Evolutionary conservation across 2,888 invertebrate genomes (phyloP), one percentile per base, ranked within the genome.

Genomic region (Dusona sp.): DNA sequence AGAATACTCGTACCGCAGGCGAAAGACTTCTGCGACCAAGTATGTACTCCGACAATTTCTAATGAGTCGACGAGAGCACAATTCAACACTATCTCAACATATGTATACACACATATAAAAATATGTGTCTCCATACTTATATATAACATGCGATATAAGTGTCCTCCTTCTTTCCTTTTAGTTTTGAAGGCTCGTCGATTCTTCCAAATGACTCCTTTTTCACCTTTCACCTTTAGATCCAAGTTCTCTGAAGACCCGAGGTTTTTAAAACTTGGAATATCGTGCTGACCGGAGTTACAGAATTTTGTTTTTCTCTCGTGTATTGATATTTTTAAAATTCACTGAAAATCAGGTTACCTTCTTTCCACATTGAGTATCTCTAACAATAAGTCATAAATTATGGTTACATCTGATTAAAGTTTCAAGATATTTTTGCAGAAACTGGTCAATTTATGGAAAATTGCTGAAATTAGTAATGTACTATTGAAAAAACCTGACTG

Each of bases 61-160:
- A 90, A 91, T 90, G 90, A 91, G 90, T 88, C 85, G 85, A 78
- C 87, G 86, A n/a, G n/a, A 64, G 65, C 61, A 78, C 61, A 65
- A 68, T 54, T 70, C 51, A 16, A 33, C 29, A 67, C 22, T 68
- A 67, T 68, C 57, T 22, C 48, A 45, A 48, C 64, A 42, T 73
- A 6, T 45, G 36, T 29, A 54, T 61, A 3, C 3, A 33, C n/a
- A 29, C 29, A 16, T 29, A 29, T 29, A 16, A 16, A 29, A 29
- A 61, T 51, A 61, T 29, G 29, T 61, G 13, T 61, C n/a, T 42
- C 25, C 3, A n/a, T 33, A 57, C 25, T 45, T 75, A 19, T 42
- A n/a, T 57, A 54, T 51, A 36, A 19, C 51, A 22, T 29, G 61
- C 9, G 61, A 54, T 19, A 33, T 36, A 33, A 48, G 33, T 11